Percentiles rank a stretch among this genome's conserved stretches.
Conservation (phyloP, 2,888 invertebrate species). For the Scaptomyza reducta region DNA sequence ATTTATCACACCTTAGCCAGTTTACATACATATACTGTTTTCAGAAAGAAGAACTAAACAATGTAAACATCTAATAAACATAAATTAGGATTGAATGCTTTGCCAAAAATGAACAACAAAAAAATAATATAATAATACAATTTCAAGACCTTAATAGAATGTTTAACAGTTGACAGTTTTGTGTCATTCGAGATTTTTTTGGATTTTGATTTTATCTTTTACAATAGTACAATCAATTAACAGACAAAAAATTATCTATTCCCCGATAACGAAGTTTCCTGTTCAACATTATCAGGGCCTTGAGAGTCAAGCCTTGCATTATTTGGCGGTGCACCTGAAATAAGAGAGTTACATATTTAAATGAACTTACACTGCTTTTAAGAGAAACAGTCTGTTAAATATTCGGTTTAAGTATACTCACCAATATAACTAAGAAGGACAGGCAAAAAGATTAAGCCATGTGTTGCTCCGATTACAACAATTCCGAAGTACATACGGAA, state of each 20-base stretch:
- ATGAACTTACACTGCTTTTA: not conserved
- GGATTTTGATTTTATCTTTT: conserved; percentile 2
- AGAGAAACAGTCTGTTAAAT: not conserved
- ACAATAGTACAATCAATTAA: conserved; percentile 10
- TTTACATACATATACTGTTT: conserved; percentile 54
- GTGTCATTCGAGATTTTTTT: conserved; percentile 29
- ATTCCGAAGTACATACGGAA: conserved; percentile 99
- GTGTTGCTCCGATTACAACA: conserved; percentile 97
- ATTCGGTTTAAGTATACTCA: conserved; percentile 81
- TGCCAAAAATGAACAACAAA: conserved; percentile 27
- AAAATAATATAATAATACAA: conserved; percentile 40
- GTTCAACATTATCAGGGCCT: conserved; percentile 37
- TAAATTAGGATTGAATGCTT: conserved; percentile 3
- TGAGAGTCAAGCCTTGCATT: conserved; percentile 91
- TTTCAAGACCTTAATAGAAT: conserved; percentile 16
- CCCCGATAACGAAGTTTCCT: conserved; percentile 55
- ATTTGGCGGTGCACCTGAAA: conserved; percentile 92
- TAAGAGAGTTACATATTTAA: not conserved
- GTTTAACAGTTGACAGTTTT: conserved; percentile 32
- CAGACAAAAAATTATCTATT: conserved; percentile 47
- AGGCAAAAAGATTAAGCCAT: conserved; percentile 98
- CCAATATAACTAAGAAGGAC: conserved; percentile 98
- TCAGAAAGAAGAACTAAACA: conserved; percentile 23
- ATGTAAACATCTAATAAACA: conserved; percentile 22
- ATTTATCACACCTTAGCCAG: conserved; percentile 69